Base-by-base conservation (phyloP, 2,113 vertebrate species). In the Columbina picui region DNA sequence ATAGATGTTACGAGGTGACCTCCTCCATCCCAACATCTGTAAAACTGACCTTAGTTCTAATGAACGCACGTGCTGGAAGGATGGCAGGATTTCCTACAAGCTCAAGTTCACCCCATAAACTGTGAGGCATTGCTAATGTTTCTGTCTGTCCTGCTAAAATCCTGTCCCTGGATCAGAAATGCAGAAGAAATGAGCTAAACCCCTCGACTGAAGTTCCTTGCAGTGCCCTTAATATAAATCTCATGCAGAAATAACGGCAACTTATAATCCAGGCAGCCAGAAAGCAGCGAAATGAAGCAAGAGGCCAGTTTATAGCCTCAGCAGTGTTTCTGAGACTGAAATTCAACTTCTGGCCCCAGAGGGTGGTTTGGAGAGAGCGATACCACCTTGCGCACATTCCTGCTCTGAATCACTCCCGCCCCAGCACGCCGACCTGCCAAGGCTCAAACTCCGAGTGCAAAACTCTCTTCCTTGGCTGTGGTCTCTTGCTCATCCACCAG, bases 101-200 rank as follows among this genome's bases (percentile, higher is more conserved):
- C 85, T 96, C 94, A 96, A 87, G 74, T 94, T 94, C 82, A 65
- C 82, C 85, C 92, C 90, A 96, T 92, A 93, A 96, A 93, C 18
- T 70, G 68, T 59, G 91, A 85, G 52, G 91, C 53, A 21, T 70
- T 77, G 67, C 81, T 90, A 80, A 77, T 59, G 79, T 90, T 91
- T 74, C 88, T 90, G 85, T 90, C 94, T 95, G 90, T 85, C 92
- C 82, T 3, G 9, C 84, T 95, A 16, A 84, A 74, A 74, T 87
- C 63, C 55, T 2, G 1, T 49, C 55, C 78, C 91, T 84, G 90
- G 87, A 75, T 36, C 93, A 96, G 94, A 93, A 81, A 76, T 1
- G 3, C 65, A 71, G 84, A 16, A 93, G 64, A 83, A 96, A 71
- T 43, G 79, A 93, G 82, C 75, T 93, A 61, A 41, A 86, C 20